Conservation (phyloP, 2,113 vertebrate species). For the Lethenteron reissneri region DNA sequence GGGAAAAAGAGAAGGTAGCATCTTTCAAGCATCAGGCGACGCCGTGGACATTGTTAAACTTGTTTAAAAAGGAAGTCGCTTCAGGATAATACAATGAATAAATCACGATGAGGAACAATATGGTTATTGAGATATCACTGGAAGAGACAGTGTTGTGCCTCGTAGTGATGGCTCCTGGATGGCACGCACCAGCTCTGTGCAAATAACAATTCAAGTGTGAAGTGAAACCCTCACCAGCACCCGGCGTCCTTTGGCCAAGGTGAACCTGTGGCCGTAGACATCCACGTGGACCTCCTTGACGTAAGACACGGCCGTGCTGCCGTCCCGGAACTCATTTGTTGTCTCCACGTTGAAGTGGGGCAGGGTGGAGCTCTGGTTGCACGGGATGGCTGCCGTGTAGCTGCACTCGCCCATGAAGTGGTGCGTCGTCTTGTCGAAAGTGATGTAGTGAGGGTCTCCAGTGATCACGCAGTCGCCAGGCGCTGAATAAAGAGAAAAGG, state of each 20-base stretch:
- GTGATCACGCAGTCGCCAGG: constrained; percentile 45
- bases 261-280: constrained; percentile 28
- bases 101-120: too few relatives aligned
- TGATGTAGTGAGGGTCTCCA: constrained; percentile 67
- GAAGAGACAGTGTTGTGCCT: too few relatives aligned
- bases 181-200: too few relatives aligned
- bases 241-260: constrained; percentile 37
- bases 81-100: too few relatives aligned
- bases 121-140: too few relatives aligned
- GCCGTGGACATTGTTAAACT: too few relatives aligned
- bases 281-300: constrained; percentile 39
- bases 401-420: constrained; percentile 66
- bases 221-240: constrained; percentile 29
- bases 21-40: too few relatives aligned
- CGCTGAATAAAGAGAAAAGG: constrained; percentile 19
- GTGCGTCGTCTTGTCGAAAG: constrained; percentile 52
- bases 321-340: constrained; percentile 46
- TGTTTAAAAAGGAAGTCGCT: too few relatives aligned
- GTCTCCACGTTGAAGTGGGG: constrained; percentile 45
- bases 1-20: too few relatives aligned
- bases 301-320: constrained; percentile 39
- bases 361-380: constrained; percentile 24
- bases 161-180: too few relatives aligned
- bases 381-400: constrained; percentile 46
- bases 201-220: too few relatives aligned